Base-by-base conservation (phyloP, 2,113 vertebrate genomes). In the Machaerirhynchus nigripectus region DNA sequence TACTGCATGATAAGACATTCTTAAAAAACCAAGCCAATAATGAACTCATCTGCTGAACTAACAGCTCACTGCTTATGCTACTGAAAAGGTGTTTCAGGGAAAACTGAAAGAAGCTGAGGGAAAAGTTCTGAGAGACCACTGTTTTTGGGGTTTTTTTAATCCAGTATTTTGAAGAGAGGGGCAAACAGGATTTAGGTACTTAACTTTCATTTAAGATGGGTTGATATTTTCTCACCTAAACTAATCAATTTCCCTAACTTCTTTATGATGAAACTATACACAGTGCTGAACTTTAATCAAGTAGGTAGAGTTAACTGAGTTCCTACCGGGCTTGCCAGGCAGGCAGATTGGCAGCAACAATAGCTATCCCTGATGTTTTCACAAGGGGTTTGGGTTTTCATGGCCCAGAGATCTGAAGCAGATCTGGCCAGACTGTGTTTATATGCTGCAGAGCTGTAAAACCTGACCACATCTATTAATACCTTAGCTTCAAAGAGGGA, bases 41-140 rank as follows among this genome's bases (percentile, higher is more conserved):
- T 92, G 82, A 96, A 69, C 57, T 90, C 82, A 90, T 88, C 78
- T 83, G 60, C 84, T 11, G 18, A 74, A 79, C 70, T 70, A 84
- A 76, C 19, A 79, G 42, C 44, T 70, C 2, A 0, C 39, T 63
- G 35, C 44, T 85, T 76, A 13, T 82, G 57, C 67, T 63, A 67
- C 90, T 82, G 69, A 55, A 95, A 92, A 82, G 65, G 11, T 89
- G 64, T 91, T 94, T 94, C 24, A 63, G 49, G 19, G 26, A 47
- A 42, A 77, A 61, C 50, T 63, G 68, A 88, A 84, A 83, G 50
- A 74, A 64, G 24, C 19, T 49, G 52, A 70, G 37, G 31, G 8
- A 75, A 75, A 55, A 4, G 8, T 82, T 69, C 40, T 24, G 21
- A 67, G 37, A 83, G 26, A 67, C 9, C 4, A 4, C 11, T 15